Percentiles rank a stretch among this genome's conserved stretches.
These are phyloP conservation scores for Aleadryas rufinucha DNA, from an alignment of 2,113 vertebrate species.

Conservation along the genomic window DNA sequence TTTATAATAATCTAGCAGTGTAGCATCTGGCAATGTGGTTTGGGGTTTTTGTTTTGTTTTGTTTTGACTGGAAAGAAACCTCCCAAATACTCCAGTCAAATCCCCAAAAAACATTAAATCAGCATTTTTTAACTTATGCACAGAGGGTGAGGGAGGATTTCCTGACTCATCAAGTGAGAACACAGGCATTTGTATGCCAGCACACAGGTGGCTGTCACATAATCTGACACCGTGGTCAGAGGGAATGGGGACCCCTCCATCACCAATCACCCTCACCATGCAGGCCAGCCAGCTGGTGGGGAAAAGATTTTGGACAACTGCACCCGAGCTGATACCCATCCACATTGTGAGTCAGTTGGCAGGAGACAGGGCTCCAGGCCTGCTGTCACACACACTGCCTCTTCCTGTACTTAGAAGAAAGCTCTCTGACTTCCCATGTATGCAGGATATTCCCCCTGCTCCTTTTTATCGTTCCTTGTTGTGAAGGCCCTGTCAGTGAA, in stretches of 20 bases:
- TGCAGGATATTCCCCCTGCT: neutral
- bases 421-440: neutral
- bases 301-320: neutral
- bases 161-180: neutral
- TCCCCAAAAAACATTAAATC: neutral
- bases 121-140: neutral
- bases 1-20: neutral
- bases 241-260: neutral
- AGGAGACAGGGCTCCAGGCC: neutral
- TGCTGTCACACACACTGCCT: neutral
- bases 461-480: slow-evolving; percentile 31
- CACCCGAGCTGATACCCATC: rapidly evolving
- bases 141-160: neutral
- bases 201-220: neutral
- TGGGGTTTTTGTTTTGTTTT: slow-evolving; percentile 13
- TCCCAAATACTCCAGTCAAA: neutral
- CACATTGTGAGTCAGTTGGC: neutral
- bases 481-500: neutral
- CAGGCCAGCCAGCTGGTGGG: rapidly evolving
- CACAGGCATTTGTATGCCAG: neutral
- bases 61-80: slow-evolving; percentile 46
- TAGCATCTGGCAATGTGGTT: slow-evolving; percentile 38
- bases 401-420: neutral
- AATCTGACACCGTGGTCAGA: neutral
- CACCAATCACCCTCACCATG: neutral